These are phyloP conservation scores for Gymnarchus niloticus DNA, from an alignment of 2,113 vertebrate species.

Conservation along the genomic window DNA sequence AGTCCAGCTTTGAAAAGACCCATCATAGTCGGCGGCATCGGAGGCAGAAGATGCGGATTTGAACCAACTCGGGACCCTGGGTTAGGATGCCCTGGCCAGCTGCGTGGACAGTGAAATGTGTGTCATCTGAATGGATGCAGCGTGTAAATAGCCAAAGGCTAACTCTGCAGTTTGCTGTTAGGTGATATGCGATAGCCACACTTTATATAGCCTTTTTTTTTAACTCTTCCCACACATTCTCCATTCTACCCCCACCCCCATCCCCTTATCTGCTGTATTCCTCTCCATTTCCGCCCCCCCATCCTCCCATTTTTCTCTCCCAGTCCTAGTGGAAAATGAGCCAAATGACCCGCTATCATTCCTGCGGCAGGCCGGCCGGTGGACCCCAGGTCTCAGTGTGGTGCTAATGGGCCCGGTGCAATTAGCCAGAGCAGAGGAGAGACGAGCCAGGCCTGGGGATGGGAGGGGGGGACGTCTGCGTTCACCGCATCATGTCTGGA, in stretches of 20 bases:
- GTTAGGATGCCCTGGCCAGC: not conserved
- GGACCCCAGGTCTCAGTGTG: not conserved
- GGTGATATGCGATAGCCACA: not conserved
- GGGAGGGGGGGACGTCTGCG: not conserved
- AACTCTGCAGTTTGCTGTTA: not conserved
- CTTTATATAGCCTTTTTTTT: not conserved
- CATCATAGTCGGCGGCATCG: not conserved
- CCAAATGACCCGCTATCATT: constrained; percentile 19
- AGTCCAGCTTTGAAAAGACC: not conserved
- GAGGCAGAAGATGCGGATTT: not conserved
- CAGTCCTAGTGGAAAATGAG: constrained; percentile 22
- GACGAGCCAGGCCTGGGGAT: not conserved
- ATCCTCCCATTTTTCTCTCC: not conserved
- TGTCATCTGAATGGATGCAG: not conserved
- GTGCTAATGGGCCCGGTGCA: constrained; percentile 6
- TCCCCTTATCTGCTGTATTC: not conserved
- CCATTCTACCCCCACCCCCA: not conserved
- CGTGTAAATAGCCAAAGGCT: not conserved
- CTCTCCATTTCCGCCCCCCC: not conserved
- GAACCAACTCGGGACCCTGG: not conserved
- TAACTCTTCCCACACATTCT: constrained; percentile 4
- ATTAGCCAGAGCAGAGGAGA: not conserved
- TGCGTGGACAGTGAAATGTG: not conserved
- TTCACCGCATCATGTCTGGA: not conserved
- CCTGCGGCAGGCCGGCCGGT: not conserved